These are phyloP conservation scores for Anoplolepis gracilipes DNA, from an alignment of 1,140 invertebrate genomes.

Conservation along the genomic window DNA sequence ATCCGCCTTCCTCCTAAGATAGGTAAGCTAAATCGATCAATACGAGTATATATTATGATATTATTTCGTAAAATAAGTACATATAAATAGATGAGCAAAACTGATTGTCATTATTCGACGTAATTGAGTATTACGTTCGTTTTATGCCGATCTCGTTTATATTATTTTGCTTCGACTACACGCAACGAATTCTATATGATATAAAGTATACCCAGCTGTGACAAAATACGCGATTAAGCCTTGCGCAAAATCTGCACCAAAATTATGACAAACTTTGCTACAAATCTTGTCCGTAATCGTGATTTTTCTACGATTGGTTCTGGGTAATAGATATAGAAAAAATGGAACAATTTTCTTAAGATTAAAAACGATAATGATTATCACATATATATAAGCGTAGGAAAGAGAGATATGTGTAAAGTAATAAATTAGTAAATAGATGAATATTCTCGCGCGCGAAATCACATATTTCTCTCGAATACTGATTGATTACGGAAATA, in stretches of 20 bases:
- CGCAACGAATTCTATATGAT: conserved; percentile 42
- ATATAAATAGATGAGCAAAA: conserved; percentile 59
- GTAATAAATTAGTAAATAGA: conserved; percentile 55
- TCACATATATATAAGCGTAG: conserved; percentile 59
- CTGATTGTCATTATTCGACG: conserved; percentile 61
- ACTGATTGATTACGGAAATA: conserved; percentile 17
- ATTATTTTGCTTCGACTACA: conserved; percentile 42
- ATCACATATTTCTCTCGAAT: conserved; percentile 27
- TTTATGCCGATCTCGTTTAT: conserved; percentile 46
- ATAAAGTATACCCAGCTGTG: not conserved
- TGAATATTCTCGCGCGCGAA: conserved; percentile 29
- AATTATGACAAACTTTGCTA: not conserved
- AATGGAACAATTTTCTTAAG: conserved; percentile 47
- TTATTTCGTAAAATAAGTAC: conserved; percentile 54
- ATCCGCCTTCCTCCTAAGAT: conserved; percentile 23
- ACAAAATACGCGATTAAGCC: conserved; percentile 9
- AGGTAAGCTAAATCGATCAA: conserved; percentile 53
- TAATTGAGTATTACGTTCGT: conserved; percentile 51
- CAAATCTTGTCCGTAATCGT: not conserved
- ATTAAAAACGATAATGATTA: conserved; percentile 56
- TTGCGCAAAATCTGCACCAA: conserved; percentile 11
- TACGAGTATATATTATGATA: conserved; percentile 55
- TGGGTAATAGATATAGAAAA: conserved; percentile 36
- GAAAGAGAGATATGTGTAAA: conserved; percentile 51
- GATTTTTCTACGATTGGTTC: conserved; percentile 11